phyloP scores from a whole-genome alignment of 2,888 invertebrate genomes.

The Polyploca ridens region DNA sequence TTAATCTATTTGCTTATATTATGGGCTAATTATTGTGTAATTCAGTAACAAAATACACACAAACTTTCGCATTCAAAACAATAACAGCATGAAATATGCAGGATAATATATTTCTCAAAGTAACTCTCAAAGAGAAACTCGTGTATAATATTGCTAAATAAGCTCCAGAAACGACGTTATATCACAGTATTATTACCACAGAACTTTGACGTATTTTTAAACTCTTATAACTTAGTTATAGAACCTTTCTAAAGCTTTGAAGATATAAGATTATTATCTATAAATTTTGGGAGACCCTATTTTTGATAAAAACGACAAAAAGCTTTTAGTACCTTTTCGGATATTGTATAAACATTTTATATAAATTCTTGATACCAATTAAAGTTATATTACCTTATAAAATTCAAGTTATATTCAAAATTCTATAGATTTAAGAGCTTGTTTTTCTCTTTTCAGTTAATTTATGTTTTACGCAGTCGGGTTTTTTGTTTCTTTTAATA shows the following conservation, averaged over 20 bases:
- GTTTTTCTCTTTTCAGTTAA: too few relatives aligned
- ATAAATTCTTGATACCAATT: too few relatives aligned
- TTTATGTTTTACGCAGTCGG: too few relatives aligned
- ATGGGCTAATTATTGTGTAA: too few relatives aligned
- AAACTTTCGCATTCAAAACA: neutral
- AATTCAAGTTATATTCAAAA: too few relatives aligned
- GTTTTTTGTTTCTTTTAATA: too few relatives aligned
- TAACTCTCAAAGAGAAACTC: neutral
- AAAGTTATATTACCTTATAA: too few relatives aligned
- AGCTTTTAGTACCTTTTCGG: neutral
- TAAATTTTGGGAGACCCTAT: neutral
- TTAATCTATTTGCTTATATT: too few relatives aligned
- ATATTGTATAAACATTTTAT: neutral
- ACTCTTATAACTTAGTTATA: neutral
- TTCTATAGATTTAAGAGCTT: too few relatives aligned
- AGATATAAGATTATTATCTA: neutral
- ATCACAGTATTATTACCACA: neutral
- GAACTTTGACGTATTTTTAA: neutral
- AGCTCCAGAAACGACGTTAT: neutral
- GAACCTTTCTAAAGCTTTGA: neutral
- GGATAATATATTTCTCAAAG: neutral
- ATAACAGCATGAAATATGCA: neutral
- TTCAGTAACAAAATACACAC: neutral
- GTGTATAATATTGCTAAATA: neutral
- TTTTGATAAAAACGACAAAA: neutral